Base-by-base conservation (phyloP, 1,140 invertebrate genomes). In the Daktulosphaira vitifoliae region DNA sequence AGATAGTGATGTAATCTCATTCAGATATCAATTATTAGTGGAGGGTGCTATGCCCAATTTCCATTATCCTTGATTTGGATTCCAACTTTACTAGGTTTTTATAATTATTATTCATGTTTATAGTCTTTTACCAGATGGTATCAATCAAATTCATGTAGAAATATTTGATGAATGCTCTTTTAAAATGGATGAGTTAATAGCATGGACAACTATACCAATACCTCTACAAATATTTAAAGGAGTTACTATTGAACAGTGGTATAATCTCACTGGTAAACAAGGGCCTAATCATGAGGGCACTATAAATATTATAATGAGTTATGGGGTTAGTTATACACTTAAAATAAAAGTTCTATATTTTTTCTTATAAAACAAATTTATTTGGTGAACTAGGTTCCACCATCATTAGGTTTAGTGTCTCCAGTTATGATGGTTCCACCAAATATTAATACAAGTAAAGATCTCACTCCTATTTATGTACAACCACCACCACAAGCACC, bases 101-200 rank as follows among this genome's bases (percentile, higher is more conserved):
- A 48, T 48, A 16, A 39, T 39, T 22, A 16, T 48, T 5, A 7
- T 48, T 48, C 25, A 50, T 50, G 18, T 11, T 50, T 23, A n/a
- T 76, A 92, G 89, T 73, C 83, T 90, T 71, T 77, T 97, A 48
- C 91, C 92, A 15, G 81, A 82, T 68, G 92, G 92, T 46, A 88
- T 97, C 1, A 87, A 88, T 72, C 84, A 84, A 25, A 83, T 98
- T 71, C 90, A 90, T 70, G 71, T 98, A 72, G 93, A 98, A 81
- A 90, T 98, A 66, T 98, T 89, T 77, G 95, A 98, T 78, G 95
- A 98, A 78, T 88, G 92, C 76, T 90, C 92, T 2, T 96, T 98
- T 75, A 92, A 91, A 23, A 86, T 90, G 80, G 94, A 98, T 78
- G 93, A 97, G 74, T 78, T 93, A 66, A 88, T 98, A 70, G 95